Percentiles rank a stretch among this genome's conserved stretches.
Conservation (phyloP, 2,113 vertebrate species). For the Eudorcas thomsonii region DNA sequence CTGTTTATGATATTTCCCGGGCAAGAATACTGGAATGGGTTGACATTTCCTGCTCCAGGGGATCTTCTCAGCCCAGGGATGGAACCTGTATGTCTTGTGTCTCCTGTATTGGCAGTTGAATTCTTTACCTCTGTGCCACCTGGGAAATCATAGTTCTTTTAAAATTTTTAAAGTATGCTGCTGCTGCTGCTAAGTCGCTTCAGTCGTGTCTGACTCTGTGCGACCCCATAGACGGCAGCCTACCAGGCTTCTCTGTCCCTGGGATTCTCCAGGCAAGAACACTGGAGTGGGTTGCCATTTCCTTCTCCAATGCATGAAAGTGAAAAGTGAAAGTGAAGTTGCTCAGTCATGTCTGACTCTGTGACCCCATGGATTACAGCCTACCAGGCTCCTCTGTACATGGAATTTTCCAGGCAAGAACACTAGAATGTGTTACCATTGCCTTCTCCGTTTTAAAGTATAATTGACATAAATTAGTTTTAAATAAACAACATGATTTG, state of each 20-base stretch:
- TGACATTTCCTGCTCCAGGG: background rate
- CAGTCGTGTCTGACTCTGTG: background rate
- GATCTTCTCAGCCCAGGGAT: background rate
- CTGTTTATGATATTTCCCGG: background rate
- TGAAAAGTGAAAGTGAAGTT: too few species aligned
- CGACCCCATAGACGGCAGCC: fast-evolving
- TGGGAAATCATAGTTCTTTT: background rate
- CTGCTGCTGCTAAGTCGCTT: background rate
- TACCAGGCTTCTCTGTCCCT: background rate
- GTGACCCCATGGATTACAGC: background rate
- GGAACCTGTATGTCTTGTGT: background rate
- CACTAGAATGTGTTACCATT: background rate
- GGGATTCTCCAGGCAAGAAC: background rate
- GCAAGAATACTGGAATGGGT: background rate
- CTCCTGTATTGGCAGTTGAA: background rate
- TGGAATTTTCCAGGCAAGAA: background rate
- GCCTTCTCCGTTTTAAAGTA: background rate
- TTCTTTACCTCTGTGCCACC: background rate
- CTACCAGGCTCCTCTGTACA: background rate
- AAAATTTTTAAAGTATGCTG: background rate
- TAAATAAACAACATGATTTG: background rate
- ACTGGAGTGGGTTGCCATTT: background rate
- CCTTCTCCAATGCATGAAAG: background rate
- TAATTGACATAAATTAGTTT: background rate
- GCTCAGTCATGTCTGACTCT: background rate